Evolutionary conservation across 2,888 invertebrate genomes (phyloP), one percentile per base, ranked within the genome.

Genomic region (Eupelmus urozonus): DNA sequence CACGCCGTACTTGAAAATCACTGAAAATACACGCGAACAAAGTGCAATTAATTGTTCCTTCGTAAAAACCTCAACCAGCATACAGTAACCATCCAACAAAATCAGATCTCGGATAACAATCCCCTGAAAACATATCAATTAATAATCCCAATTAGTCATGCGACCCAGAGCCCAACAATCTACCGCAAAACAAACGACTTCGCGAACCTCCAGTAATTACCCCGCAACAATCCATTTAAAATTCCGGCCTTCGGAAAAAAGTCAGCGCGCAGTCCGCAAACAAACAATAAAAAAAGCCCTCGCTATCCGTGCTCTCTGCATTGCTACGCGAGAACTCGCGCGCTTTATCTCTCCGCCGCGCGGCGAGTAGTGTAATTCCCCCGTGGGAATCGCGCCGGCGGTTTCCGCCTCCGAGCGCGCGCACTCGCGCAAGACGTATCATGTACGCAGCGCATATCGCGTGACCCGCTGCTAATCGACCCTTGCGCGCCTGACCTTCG

Each of bases 401-500:
- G 2, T 65, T 70, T 65, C 60, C 72, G 66, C 66, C 55, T 66
- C 45, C 55, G 55, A 76, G 66, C 49, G 29, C n/a, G 57, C 40
- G 40, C n/a, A 51, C 23, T 45, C 23, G 16, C n/a, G 1, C 51
- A 40, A 16, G 3, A 11, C 34, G 34, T 34, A 9, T 34, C n/a
- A 34, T 34, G 42, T 16, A 51, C 42, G 49, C 20, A 18, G 16
- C 11, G 27, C 11, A 53, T 27, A 65, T 62, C 45, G 55, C 67
- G 62, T 51, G 60, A 53, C 55, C 25, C 51, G 49, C n/a, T n/a
- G n/a, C n/a, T n/a, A n/a, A n/a, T n/a, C n/a, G n/a, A 5, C 23
- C 3, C 66, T n/a, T n/a, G 65, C 40, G 40, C 42, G 42, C 1
- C 1, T 70, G 51, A 76, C 76, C 76, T 76, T 70, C 76, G 76